Base-by-base conservation (phyloP, 2,113 vertebrate genomes). In the Corynorhinus townsendii region DNA sequence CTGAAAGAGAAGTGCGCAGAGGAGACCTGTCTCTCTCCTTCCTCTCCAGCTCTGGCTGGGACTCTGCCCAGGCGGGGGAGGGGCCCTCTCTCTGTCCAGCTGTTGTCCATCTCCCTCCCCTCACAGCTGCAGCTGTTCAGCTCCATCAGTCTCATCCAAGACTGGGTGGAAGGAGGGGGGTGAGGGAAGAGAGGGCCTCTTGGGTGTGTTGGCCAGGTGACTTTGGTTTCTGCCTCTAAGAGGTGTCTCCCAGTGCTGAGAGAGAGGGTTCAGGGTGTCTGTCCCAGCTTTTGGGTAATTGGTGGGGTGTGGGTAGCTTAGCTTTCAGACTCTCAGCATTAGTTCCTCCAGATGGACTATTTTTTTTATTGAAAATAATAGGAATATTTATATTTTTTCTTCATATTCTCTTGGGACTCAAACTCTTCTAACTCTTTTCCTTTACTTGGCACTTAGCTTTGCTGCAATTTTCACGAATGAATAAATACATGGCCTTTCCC, bases 91-190 rank as follows among this genome's bases (percentile, higher is more conserved):
- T 95, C 83, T 33, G 33, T 96, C 96, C 97, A 97, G 97, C 96
- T 97, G 97, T 86, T 96, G 96, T 89, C 17, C 35, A n/a, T 71
- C 75, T 40, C 72, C 77, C 40, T 38, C 35, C 71, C 72, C 19
- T 28, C 71, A 11, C 49, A 79, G 84, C 89, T 93, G 91, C 98
- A 98, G 98, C 98, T 98, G 98, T 98, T 97, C 66, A 86, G 88
- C 97, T 98, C 96, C 96, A 97, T 98, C 97, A 97, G 30, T 96
- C 86, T 96, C 89, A 82, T 47, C 90, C 87, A 92, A 96, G 95
- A n/a, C 92, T 66, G 79, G 64, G n/a, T 68, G 71, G 69, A 30
- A 91, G n/a, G 84, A 90, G 66, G 96, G 81, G 69, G 64, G 7
- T 24, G 3, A 33, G 82, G 87, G 87, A 85, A 77, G 79, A 72